phyloP scores from a whole-genome alignment of 2,113 vertebrate species.

The Epinephelus cyanopodus region DNA sequence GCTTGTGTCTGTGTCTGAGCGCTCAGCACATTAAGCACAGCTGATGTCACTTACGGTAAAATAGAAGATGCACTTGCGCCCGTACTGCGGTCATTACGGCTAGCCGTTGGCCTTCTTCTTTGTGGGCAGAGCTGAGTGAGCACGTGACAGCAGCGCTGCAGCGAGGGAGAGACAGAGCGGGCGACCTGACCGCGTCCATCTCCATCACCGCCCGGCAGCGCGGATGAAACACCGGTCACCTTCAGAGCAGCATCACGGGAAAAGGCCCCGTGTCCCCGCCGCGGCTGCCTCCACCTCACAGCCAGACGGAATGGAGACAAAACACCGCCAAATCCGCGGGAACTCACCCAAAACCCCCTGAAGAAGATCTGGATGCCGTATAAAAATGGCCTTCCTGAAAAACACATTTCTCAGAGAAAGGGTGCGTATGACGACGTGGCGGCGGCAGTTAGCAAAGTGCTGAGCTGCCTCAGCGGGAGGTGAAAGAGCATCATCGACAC shows the following conservation, averaged over 20 bases:
- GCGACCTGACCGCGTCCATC: neutral
- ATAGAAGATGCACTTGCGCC: neutral
- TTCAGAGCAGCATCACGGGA: constrained; percentile 68
- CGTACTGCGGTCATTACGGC: constrained; percentile 28
- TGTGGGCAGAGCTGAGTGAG: neutral
- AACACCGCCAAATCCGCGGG: constrained; percentile 77
- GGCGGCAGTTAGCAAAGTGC: constrained; percentile 15
- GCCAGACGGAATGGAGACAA: constrained; percentile 68
- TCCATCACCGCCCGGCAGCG: constrained; percentile 19
- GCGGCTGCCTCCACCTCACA: constrained; percentile 37
- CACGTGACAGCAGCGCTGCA: constrained; percentile 50
- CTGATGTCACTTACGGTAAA: constrained; percentile 8
- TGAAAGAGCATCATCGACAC: neutral
- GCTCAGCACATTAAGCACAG: neutral
- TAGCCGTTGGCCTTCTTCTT: too few species aligned
- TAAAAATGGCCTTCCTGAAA: constrained; percentile 91
- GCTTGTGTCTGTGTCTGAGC: constrained; percentile 1
- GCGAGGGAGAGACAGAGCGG: neutral
- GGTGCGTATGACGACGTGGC: constrained; percentile 82
- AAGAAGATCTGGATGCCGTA: constrained; percentile 96
- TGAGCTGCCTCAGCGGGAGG: neutral
- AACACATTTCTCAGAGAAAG: constrained; percentile 89
- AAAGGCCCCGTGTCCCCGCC: constrained; percentile 54
- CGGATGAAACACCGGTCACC: constrained; percentile 77
- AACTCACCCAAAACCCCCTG: constrained; percentile 92